phyloP scores from a whole-genome alignment of 1,140 invertebrate species.

The Drosophila nikananu region DNA sequence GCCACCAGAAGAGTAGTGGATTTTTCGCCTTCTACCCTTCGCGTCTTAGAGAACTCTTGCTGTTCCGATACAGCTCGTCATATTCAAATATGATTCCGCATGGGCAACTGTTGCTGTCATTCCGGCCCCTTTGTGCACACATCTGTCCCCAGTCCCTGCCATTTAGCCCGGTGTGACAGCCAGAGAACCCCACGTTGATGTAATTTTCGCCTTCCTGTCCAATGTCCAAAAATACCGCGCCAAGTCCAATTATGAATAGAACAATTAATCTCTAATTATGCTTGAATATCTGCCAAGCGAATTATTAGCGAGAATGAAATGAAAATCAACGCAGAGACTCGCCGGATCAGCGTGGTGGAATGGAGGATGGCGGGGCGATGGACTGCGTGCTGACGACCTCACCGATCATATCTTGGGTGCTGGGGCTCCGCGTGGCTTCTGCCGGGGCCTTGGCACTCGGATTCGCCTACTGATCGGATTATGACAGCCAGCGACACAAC shows the following conservation, averaged over 20 bases:
- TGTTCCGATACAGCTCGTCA: constrained; percentile 19
- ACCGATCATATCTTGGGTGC: constrained; percentile 53
- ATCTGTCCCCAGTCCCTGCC: constrained; percentile 15
- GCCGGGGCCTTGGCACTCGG: constrained; percentile 26
- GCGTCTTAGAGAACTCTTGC: not conserved
- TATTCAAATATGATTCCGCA: constrained; percentile 54
- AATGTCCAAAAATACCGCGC: constrained; percentile 76
- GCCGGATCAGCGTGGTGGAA: constrained; percentile 10
- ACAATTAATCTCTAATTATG: constrained; percentile 84
- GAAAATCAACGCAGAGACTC: constrained; percentile 60
- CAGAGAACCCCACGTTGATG: constrained; percentile 50
- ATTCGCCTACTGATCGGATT: constrained; percentile 71
- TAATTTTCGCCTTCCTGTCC: constrained; percentile 54
- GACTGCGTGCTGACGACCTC: constrained; percentile 59
- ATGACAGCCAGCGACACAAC: constrained; percentile 77
- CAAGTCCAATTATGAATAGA: constrained; percentile 81
- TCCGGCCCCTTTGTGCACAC: constrained; percentile 18
- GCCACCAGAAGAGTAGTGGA: not conserved
- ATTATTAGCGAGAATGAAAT: constrained; percentile 73
- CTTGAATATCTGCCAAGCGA: constrained; percentile 80
- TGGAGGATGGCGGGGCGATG: not conserved
- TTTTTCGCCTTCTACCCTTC: not conserved
- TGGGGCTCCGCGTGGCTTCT: not conserved
- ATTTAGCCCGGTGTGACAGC: constrained; percentile 26
- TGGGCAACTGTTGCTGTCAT: constrained; percentile 72